These are phyloP conservation scores for Tolypeutes matacus DNA, from an alignment of 2,797 vertebrate species.

Conservation along the genomic window DNA sequence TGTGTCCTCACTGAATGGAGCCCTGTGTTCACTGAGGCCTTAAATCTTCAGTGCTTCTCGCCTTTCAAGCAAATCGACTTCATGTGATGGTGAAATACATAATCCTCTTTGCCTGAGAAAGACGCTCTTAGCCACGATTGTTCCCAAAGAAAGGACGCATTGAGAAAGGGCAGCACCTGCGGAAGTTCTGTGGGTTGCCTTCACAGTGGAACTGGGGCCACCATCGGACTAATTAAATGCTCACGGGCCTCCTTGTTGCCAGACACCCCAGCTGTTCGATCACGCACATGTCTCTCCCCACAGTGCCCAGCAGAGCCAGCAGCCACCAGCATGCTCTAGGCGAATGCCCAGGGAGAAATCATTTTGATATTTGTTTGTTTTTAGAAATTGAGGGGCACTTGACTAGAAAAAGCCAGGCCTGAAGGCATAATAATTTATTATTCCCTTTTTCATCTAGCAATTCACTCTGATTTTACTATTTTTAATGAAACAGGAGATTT, in stretches of 20 bases:
- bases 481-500: constrained; percentile 91
- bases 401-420: neutral
- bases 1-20: too few species aligned
- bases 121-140: neutral
- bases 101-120: neutral
- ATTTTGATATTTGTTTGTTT: neutral
- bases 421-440: neutral
- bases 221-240: rapidly evolving
- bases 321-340: too few species aligned
- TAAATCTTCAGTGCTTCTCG: neutral
- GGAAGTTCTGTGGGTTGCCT: neutral
- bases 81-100: neutral
- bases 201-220: rapidly evolving
- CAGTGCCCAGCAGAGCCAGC: neutral
- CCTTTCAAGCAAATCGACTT: neutral
- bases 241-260: neutral
- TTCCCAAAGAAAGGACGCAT: neutral
- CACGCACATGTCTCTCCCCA: neutral
- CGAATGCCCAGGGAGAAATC: neutral
- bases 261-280: rapidly evolving
- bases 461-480: neutral
- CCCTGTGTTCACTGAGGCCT: neutral
- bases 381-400: neutral
- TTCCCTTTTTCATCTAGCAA: neutral
- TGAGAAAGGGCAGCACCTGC: neutral